Base-by-base conservation (phyloP, 2,113 vertebrate species). In the Arothron firmamentum region DNA sequence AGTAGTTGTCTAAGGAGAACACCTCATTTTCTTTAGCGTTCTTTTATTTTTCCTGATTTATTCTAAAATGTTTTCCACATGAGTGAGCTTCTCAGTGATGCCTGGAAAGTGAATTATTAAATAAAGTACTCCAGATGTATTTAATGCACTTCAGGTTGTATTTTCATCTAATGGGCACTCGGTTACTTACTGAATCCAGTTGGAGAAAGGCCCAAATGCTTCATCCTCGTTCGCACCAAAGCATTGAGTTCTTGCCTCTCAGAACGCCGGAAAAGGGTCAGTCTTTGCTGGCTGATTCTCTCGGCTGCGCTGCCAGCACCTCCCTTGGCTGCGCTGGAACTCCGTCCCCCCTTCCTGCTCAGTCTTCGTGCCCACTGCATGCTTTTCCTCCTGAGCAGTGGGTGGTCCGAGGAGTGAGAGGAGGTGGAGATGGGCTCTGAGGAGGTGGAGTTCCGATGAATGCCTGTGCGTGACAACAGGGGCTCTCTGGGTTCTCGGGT, bases 321-420 rank as follows among this genome's bases (percentile, higher is more conserved):
- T 20, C 88, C 88, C 67, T 92, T 92, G 71, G 88, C 77, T 4
- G 85, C 84, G 0, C 83, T 76, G 16, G 85, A 87, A 17, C 85
- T 63, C 13, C 92, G 88, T 0, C 89, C 89, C 0, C 91, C 90
- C 62, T 92, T 92, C 57, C 92, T 82, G 83, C 92, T 92, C 58
- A 92, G 86, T 17, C 92, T 82, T 23, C 92, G 84, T 0, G 92
- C 92, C 92, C 92, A 93, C 82, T 91, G 92, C 91, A 93, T 91
- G 83, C 92, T 93, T 82, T 93, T 93, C 72, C 91, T 87, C 58
- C 92, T 77, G 19, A 93, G 89, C 64, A 93, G 83, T 0, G 91
- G 92, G 77, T 92, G 91, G 56, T 93, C 92, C 0, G 88, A 86
- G n/a, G 85, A 83, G 73, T 91, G 89, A 38, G 90, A 89, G 11